These are phyloP conservation scores for Upupa epops DNA, from an alignment of 2,113 vertebrate genomes.

Conservation along the genomic window DNA sequence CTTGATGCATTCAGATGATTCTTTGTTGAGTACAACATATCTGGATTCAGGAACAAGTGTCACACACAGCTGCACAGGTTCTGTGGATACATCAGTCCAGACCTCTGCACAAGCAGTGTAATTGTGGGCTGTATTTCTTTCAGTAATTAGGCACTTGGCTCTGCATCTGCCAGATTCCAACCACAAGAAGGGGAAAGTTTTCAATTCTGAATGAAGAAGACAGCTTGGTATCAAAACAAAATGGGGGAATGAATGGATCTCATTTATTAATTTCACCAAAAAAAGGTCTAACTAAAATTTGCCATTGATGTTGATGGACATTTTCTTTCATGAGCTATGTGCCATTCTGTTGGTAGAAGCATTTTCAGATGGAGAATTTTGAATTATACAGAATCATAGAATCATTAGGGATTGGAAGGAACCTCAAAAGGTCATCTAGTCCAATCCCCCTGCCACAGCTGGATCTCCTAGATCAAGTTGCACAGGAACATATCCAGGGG, in stretches of 20 bases:
- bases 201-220: neutral
- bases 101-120: neutral
- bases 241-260: neutral
- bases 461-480: no score
- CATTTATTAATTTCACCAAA: neutral
- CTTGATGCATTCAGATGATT: neutral
- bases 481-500: no score
- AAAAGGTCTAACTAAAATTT: neutral
- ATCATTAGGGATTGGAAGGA: no score
- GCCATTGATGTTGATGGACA: neutral
- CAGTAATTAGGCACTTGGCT: neutral
- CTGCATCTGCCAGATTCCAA: neutral
- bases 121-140: neutral
- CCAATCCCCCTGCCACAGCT: no score
- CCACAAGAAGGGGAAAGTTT: neutral
- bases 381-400: no score
- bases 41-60: neutral
- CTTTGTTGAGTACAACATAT: neutral
- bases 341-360: neutral
- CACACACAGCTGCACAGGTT: neutral
- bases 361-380: neutral
- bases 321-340: neutral
- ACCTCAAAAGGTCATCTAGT: no score
- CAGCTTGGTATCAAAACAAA: no score
- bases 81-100: neutral